Evolutionary conservation across 2,888 invertebrate genomes (phyloP).

Genomic region (Melangyna quadrimaculata): DNA sequence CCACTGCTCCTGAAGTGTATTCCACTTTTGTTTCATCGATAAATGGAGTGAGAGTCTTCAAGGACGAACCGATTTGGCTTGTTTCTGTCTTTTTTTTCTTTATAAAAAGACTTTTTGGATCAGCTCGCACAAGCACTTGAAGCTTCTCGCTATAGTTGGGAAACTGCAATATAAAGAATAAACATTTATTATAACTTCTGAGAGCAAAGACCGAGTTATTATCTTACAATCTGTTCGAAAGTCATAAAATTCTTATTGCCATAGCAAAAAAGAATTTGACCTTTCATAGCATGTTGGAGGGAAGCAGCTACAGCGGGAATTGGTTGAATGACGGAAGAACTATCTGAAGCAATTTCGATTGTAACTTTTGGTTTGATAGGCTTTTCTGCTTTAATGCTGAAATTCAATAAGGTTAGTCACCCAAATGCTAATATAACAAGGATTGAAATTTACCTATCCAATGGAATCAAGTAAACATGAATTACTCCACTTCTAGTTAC

Average conservation of each 20-base stretch:
- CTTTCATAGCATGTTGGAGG: slow-evolving; percentile 76
- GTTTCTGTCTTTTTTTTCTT: slow-evolving; percentile 68
- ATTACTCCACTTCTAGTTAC: slow-evolving; percentile 89
- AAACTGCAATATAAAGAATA: background rate
- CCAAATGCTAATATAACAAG: background rate
- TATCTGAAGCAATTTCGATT: slow-evolving; percentile 84
- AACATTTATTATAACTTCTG: background rate
- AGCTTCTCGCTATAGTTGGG: slow-evolving; percentile 83
- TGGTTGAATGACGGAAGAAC: slow-evolving; percentile 81
- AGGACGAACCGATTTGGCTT: slow-evolving; percentile 63
- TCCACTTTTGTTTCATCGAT: slow-evolving; percentile 76
- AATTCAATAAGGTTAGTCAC: background rate
- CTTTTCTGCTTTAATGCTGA: slow-evolving; percentile 81
- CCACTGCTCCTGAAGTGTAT: slow-evolving; percentile 75
- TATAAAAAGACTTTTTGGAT: slow-evolving; percentile 76
- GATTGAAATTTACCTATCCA: slow-evolving; percentile 84
- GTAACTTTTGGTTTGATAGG: slow-evolving; percentile 85
- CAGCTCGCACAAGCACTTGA: slow-evolving; percentile 80
- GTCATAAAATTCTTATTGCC: slow-evolving; percentile 83
- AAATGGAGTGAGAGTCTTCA: slow-evolving; percentile 77
- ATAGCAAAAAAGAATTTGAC: slow-evolving; percentile 83
- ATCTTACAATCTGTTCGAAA: slow-evolving; percentile 84
- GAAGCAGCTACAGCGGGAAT: slow-evolving; percentile 83
- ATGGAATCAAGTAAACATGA: slow-evolving; percentile 88
- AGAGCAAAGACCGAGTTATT: background rate